Evolutionary conservation across 2,888 invertebrate genomes (phyloP).

Genomic region (Hypselothyrea guttata): DNA sequence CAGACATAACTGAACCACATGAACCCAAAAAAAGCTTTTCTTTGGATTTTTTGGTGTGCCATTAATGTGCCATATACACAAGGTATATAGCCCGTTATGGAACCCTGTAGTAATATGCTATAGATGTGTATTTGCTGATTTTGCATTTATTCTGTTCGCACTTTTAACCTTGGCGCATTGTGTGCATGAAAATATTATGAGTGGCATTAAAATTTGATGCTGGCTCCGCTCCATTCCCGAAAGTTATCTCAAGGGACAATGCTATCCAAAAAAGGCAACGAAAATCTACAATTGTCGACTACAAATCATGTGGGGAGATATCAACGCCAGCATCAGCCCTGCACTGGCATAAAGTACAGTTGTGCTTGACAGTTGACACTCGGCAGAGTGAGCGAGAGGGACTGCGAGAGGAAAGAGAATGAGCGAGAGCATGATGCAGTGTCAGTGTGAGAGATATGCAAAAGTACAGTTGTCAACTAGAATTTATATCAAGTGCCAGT

Average conservation of each 20-base stretch:
- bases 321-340: slow-evolving; percentile 53
- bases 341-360: slow-evolving; percentile 37
- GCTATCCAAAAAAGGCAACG: background rate
- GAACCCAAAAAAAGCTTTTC: slow-evolving; percentile 36
- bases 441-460: background rate
- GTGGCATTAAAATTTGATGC: slow-evolving; percentile 74
- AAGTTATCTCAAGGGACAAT: background rate
- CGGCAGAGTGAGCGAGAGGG: slow-evolving; percentile 1
- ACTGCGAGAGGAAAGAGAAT: too few species aligned
- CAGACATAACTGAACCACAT: slow-evolving; percentile 17
- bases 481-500: slow-evolving; percentile 37
- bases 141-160: slow-evolving; percentile 45
- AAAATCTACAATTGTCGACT: slow-evolving; percentile 58
- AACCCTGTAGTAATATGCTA: background rate
- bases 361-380: slow-evolving; percentile 33
- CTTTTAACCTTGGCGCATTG: slow-evolving; percentile 68
- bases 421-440: too few species aligned
- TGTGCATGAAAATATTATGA: slow-evolving; percentile 70
- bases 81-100: too few species aligned
- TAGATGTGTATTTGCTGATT: slow-evolving; percentile 56
- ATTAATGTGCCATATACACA: slow-evolving; percentile 31
- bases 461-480: slow-evolving; percentile 48
- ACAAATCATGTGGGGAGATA: slow-evolving; percentile 65
- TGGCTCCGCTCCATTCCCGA: slow-evolving; percentile 17
- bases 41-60: slow-evolving; percentile 30